These are phyloP conservation scores for Chrosomus eos DNA, from an alignment of 2,797 vertebrate genomes.

Conservation along the genomic window DNA sequence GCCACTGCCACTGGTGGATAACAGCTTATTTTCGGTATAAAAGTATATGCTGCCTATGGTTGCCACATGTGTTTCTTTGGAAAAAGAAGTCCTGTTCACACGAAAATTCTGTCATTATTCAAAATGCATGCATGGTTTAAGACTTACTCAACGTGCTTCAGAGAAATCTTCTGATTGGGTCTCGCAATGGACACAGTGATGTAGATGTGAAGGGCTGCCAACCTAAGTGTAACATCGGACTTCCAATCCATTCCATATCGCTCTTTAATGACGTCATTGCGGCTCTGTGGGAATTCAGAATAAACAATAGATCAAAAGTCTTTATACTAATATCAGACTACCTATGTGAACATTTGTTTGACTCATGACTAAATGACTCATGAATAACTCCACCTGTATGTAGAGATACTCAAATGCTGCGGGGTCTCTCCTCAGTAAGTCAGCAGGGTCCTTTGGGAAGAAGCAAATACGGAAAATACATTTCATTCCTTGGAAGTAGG, in stretches of 20 bases:
- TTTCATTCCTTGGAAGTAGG: constrained; percentile 98
- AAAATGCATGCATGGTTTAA: not conserved
- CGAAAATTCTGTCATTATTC: not conserved
- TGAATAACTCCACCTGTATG: constrained; percentile 85
- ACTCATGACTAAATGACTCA: not conserved
- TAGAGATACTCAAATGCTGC: constrained; percentile 98
- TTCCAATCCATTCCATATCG: constrained; percentile 94
- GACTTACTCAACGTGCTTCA: constrained; percentile 98
- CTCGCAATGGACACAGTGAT: constrained; percentile 95
- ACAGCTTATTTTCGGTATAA: not conserved
- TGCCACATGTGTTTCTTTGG: not conserved
- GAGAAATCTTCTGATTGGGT: constrained; percentile 97
- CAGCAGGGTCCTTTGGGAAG: constrained; percentile 97
- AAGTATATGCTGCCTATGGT: not conserved
- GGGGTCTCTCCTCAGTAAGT: constrained; percentile 91
- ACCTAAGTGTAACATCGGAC: constrained; percentile 89
- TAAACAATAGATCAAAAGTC: not conserved
- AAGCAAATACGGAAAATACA: constrained; percentile 98
- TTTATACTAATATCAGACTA: not conserved
- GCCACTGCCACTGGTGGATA: not conserved
- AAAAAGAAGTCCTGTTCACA: not conserved
- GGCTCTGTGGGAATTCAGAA: constrained; percentile 80
- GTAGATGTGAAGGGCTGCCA: constrained; percentile 96
- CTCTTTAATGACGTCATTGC: constrained; percentile 97
- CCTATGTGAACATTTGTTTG: not conserved